Conservation (phyloP, 2,888 invertebrate genomes). For the Chouioia cunea region DNA sequence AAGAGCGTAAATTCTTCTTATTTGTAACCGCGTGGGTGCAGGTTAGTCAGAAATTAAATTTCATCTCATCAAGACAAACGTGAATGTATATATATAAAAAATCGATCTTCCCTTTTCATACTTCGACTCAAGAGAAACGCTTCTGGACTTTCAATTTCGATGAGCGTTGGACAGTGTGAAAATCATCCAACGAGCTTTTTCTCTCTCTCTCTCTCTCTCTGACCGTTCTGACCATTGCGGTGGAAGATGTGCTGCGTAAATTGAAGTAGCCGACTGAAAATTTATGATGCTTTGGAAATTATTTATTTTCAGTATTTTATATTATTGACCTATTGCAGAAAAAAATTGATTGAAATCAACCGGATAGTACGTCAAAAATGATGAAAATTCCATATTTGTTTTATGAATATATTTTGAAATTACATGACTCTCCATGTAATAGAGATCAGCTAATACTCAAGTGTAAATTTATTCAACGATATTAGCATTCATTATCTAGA, state of each 20-base stretch:
- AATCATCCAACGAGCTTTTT: conserved; percentile 40
- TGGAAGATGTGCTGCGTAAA: conserved; percentile 12
- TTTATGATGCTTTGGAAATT: not conserved
- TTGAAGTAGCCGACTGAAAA: conserved; percentile 9
- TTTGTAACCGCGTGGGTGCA: not conserved
- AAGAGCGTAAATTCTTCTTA: not conserved
- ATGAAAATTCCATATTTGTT: too few species aligned
- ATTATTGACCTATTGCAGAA: too few species aligned
- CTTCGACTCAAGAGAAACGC: conserved; percentile 33
- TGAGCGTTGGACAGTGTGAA: conserved; percentile 45
- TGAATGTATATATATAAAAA: conserved; percentile 8
- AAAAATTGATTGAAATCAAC: too few species aligned
- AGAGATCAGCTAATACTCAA: too few species aligned
- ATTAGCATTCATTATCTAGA: too few species aligned
- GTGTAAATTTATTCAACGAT: too few species aligned
- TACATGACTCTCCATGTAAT: too few species aligned
- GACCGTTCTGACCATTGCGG: too few species aligned
- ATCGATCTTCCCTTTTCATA: conserved; percentile 40
- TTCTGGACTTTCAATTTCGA: conserved; percentile 51
- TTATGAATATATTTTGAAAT: too few species aligned
- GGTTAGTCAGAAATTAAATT: conserved; percentile 31
- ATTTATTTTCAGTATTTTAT: too few species aligned
- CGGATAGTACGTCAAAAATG: too few species aligned
- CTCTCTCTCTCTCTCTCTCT: too few species aligned
- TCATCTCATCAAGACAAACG: conserved; percentile 34